Percentiles rank a stretch among this genome's conserved stretches.
Conservation (phyloP, 2,797 vertebrate genomes). For the Nannoperca obscura region DNA sequence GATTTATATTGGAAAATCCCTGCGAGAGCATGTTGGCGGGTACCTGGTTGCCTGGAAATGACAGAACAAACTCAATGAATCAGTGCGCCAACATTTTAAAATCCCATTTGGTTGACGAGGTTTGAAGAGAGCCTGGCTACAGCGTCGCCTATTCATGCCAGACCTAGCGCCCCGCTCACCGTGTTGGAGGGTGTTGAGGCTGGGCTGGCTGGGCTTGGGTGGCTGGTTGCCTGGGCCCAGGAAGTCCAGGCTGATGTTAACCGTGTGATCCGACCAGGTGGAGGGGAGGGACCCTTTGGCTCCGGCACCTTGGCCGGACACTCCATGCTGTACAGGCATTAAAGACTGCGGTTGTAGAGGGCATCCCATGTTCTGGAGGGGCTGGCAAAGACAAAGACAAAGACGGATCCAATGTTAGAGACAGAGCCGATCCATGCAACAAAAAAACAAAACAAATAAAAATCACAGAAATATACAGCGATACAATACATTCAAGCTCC, state of each 20-base stretch:
- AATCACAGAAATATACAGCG: slow-evolving; percentile 14
- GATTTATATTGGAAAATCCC: slow-evolving; percentile 92
- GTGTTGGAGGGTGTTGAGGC: slow-evolving; percentile 95
- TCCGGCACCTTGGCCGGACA: slow-evolving; percentile 86
- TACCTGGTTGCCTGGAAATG: slow-evolving; percentile 86
- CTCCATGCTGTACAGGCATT: slow-evolving; percentile 86
- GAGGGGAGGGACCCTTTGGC: slow-evolving; percentile 91
- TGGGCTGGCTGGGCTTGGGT: slow-evolving; percentile 93
- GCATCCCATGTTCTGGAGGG: slow-evolving; percentile 87
- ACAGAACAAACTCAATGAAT: slow-evolving; percentile 26
- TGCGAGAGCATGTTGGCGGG: slow-evolving; percentile 91
- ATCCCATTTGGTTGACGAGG: neutral
- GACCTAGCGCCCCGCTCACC: slow-evolving; percentile 82
- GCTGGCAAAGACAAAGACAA: slow-evolving; percentile 76
- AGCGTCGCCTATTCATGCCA: neutral
- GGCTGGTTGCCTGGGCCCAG: slow-evolving; percentile 94
- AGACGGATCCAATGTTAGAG: slow-evolving; percentile 18
- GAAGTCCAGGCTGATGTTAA: slow-evolving; percentile 98
- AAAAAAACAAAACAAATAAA: neutral
- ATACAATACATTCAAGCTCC: slow-evolving; percentile 3
- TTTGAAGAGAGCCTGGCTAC: slow-evolving; percentile 6
- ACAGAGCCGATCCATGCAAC: slow-evolving; percentile 26
- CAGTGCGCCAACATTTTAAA: neutral
- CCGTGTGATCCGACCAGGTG: slow-evolving; percentile 96
- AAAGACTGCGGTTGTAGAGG: slow-evolving; percentile 89